These are phyloP conservation scores for Turnix velox DNA, from an alignment of 2,113 vertebrate species.

Conservation along the genomic window DNA sequence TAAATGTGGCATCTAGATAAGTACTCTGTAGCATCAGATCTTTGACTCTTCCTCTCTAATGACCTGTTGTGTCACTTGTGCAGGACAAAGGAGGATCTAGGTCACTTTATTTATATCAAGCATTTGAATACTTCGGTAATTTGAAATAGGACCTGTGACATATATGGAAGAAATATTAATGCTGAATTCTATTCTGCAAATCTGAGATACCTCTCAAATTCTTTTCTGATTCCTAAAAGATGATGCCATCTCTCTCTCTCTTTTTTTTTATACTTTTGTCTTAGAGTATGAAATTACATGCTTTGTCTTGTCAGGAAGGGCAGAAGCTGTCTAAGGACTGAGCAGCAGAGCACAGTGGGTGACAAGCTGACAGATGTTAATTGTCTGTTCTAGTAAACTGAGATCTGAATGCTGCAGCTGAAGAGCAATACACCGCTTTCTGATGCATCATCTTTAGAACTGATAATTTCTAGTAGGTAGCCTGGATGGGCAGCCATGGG, in stretches of 20 bases:
- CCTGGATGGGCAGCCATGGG: background rate
- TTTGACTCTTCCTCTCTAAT: background rate
- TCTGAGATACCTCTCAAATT: background rate
- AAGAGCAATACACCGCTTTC: background rate
- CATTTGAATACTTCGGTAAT: background rate
- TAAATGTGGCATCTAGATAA: background rate
- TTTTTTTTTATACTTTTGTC: no score
- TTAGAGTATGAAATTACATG: background rate
- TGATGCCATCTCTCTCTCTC: no score
- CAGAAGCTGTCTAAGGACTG: background rate
- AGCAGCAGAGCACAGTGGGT: background rate
- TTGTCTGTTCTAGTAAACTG: background rate
- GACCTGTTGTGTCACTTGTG: background rate
- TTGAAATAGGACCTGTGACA: background rate
- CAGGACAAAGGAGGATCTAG: background rate
- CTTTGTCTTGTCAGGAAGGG: background rate
- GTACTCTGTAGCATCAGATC: background rate
- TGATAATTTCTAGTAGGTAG: background rate
- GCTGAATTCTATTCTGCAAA: background rate
- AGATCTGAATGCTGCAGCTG: background rate
- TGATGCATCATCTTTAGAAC: background rate
- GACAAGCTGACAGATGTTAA: background rate
- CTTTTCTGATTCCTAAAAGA: background rate
- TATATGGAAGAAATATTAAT: background rate
- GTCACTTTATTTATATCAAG: background rate